These are phyloP conservation scores for Sphaeramia orbicularis DNA, from an alignment of 2,797 vertebrate genomes.

Conservation along the genomic window DNA sequence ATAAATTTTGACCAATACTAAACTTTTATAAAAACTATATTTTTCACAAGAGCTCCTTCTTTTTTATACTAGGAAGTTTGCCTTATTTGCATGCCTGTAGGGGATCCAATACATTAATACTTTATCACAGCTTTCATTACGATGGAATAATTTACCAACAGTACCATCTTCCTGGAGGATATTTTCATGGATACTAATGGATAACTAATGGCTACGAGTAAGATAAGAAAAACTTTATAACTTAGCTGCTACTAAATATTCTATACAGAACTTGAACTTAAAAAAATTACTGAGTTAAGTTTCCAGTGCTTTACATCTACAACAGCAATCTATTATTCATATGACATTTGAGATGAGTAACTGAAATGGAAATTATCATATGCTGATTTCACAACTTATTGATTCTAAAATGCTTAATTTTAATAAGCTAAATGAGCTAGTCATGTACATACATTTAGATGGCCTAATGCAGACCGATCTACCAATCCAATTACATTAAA, in stretches of 20 bases:
- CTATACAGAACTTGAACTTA: too few relatives aligned
- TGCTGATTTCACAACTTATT: background rate
- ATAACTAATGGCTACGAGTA: conserved; percentile 26
- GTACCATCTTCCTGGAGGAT: conserved; percentile 39
- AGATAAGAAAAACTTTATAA: conserved; percentile 10
- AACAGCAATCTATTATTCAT: conserved; percentile 6
- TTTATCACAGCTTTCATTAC: conserved; percentile 37
- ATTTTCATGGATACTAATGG: conserved; percentile 38
- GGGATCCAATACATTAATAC: conserved; percentile 39
- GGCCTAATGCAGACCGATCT: too few relatives aligned
- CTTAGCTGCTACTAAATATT: background rate
- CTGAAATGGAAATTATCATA: conserved; percentile 1
- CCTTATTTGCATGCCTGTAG: conserved; percentile 40
- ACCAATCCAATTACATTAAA: conserved; percentile 10
- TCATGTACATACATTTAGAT: conserved; percentile 1
- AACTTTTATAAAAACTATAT: conserved; percentile 3
- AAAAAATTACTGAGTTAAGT: background rate
- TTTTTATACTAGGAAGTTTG: conserved; percentile 24
- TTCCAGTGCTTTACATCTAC: conserved; percentile 4
- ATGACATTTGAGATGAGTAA: background rate
- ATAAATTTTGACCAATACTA: conserved; percentile 30
- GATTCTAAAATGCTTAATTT: conserved; percentile 1
- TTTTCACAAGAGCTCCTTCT: conserved; percentile 29
- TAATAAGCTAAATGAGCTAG: background rate
- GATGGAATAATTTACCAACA: conserved; percentile 46